Evolutionary conservation across 2,113 vertebrate species (phyloP).

Genomic region (Ramphastos sulfuratus): DNA sequence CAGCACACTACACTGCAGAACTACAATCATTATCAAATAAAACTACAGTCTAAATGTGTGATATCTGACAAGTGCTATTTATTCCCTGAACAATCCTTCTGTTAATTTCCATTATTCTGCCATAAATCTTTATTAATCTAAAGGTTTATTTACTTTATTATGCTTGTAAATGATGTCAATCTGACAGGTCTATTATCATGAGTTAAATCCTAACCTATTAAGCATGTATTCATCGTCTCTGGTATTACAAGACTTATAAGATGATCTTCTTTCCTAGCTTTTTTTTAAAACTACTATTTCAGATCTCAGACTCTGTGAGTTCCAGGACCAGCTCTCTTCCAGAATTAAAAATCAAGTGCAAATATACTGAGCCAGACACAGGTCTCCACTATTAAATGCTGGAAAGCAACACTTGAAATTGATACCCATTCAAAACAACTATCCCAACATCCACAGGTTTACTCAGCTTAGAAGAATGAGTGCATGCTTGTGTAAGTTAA

Average conservation of each 20-base stretch:
- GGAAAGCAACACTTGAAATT: background rate
- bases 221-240: background rate
- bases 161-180: background rate
- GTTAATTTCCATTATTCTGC: background rate
- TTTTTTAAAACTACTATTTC: background rate
- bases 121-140: background rate
- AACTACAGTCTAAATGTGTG: background rate
- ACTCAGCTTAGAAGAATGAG: background rate
- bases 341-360: background rate
- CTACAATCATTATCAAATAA: background rate
- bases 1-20: background rate
- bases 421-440: background rate
- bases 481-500: background rate
- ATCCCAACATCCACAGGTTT: too few species aligned
- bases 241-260: background rate
- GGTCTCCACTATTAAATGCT: background rate
- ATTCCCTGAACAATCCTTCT: background rate
- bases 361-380: background rate
- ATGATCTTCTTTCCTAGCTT: background rate
- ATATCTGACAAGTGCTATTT: background rate
- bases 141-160: background rate
- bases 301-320: background rate
- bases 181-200: background rate
- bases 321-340: background rate
- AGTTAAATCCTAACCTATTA: background rate